Base-by-base conservation (phyloP, 2,888 invertebrate species). In the Zaprionus obscuricornis region DNA sequence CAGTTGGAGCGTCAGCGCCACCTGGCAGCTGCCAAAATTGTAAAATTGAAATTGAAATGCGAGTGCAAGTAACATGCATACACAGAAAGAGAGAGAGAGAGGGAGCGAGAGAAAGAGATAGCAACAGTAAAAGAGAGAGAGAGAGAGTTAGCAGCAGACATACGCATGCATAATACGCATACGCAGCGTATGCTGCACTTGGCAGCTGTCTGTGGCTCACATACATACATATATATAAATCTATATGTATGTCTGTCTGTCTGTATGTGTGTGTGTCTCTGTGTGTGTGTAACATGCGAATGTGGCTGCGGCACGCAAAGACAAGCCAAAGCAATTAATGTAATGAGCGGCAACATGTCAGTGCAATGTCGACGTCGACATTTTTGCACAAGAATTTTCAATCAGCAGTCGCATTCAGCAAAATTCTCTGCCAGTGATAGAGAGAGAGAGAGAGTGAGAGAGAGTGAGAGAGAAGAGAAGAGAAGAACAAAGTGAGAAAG, bases 1-100 rank as follows among this genome's bases (percentile, higher is more conserved):
- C 75, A 81, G 83, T 79, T 85, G 81, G 83, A 81, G 79, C 70
- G 85, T 74, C 85, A 86, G 79, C 66, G 87, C 78, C 87, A 86
- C 86, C 86, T 86, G 87, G 87, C 87, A 86, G 78, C 81, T 86
- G 86, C 86, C 86, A 86, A 86, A 87, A 81, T 85, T 85, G 87
- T 74, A 82, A 85, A 87, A 84, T 87, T 85, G 86, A 87, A 85
- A 81, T 81, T 81, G 81, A 85, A 85, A 85, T 81, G 85, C 81
- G 83, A 81, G 70, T 85, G 83, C 70, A 82, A n/a, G 85, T 64
- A 64, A 49, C 31, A 39, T 8, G 34, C 29, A 42, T 27, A 33
- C 18, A 20, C 2, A 37, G 18, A 42, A 0, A 33, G 18, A 18
- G 22, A 22, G 22, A 22, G 22, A 22, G 22, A 22, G 22, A 22